Percentiles rank a stretch among this genome's conserved stretches.
Evolutionary conservation across 1,140 invertebrate species (phyloP).

Genomic region (Drosophila lini): DNA sequence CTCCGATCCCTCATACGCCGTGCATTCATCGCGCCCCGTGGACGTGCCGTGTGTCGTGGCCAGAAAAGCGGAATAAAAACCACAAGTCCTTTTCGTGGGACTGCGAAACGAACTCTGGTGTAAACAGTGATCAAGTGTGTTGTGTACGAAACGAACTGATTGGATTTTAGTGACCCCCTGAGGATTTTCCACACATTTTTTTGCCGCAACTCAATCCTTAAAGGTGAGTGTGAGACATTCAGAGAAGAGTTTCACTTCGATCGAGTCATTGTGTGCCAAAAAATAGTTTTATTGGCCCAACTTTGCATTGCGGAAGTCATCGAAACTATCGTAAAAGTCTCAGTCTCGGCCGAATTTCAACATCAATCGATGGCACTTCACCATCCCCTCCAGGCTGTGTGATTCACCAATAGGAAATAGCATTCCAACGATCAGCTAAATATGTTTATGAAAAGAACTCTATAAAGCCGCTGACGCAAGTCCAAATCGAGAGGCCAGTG

Average conservation of each 20-base stretch:
- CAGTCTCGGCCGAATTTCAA: constrained; percentile 28
- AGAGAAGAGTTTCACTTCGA: not conserved
- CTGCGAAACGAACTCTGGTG: constrained; percentile 60
- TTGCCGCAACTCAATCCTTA: constrained; percentile 35
- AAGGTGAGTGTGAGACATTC: constrained; percentile 37
- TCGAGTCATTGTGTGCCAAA: not conserved
- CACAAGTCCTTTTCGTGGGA: constrained; percentile 51
- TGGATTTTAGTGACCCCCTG: constrained; percentile 25
- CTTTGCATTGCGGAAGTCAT: constrained; percentile 57
- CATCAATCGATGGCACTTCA: constrained; percentile 40
- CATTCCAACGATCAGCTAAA: constrained; percentile 25
- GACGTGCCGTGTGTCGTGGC: constrained; percentile 66
- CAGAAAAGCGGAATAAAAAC: constrained; percentile 6
- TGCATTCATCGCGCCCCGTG: constrained; percentile 74
- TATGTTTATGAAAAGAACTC: constrained; percentile 44
- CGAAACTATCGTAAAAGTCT: constrained; percentile 59
- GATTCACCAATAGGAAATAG: constrained; percentile 63
- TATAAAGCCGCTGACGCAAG: constrained; percentile 55
- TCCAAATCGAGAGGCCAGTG: constrained; percentile 7
- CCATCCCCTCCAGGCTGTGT: constrained; percentile 17
- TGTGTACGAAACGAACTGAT: constrained; percentile 33
- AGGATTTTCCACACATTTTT: constrained; percentile 22
- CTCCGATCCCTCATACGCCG: constrained; percentile 73
- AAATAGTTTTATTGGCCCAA: constrained; percentile 9
- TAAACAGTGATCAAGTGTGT: constrained; percentile 27